Percentiles rank a stretch among this genome's conserved stretches.
Conservation (phyloP, 2,113 vertebrate species). For the Trogon surrucura region DNA sequence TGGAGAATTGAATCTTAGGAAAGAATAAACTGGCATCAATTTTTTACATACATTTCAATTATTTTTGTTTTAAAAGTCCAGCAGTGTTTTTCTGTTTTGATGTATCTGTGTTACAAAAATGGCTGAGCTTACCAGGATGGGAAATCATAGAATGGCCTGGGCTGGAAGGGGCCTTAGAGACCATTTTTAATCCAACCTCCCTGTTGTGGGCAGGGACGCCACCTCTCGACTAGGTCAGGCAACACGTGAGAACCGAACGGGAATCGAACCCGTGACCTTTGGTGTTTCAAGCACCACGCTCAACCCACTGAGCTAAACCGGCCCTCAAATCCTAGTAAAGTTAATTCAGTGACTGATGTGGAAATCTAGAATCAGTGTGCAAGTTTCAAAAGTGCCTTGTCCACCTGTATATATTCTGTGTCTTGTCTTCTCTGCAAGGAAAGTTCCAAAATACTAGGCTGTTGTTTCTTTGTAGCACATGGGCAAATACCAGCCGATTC, state of each 20-base stretch:
- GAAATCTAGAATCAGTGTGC: background rate
- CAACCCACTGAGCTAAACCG: too few relatives aligned
- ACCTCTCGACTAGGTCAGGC: too few relatives aligned
- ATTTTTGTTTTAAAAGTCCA: background rate
- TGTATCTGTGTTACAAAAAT: background rate
- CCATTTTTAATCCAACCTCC: too few relatives aligned
- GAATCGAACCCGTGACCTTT: too few relatives aligned
- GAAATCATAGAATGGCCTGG: background rate
- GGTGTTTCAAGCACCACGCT: too few relatives aligned
- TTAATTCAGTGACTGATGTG: background rate
- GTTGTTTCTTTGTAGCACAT: background rate
- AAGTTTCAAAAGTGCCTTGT: background rate
- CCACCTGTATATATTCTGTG: background rate
- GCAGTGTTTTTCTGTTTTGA: background rate
- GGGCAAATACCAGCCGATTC: background rate
- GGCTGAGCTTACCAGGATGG: background rate
- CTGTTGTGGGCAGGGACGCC: too few relatives aligned
- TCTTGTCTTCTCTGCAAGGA: background rate
- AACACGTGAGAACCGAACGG: too few relatives aligned
- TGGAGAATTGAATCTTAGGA: background rate
- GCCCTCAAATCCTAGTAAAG: background rate
- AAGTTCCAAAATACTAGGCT: background rate
- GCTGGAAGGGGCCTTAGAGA: too few relatives aligned
- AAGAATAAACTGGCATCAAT: background rate
- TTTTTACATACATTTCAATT: background rate